A percentile compares a stretch with the other conserved stretches of the same genome.
Conservation (phyloP, 2,113 vertebrate genomes). For the Pseudolaguvia tuberculata region DNA sequence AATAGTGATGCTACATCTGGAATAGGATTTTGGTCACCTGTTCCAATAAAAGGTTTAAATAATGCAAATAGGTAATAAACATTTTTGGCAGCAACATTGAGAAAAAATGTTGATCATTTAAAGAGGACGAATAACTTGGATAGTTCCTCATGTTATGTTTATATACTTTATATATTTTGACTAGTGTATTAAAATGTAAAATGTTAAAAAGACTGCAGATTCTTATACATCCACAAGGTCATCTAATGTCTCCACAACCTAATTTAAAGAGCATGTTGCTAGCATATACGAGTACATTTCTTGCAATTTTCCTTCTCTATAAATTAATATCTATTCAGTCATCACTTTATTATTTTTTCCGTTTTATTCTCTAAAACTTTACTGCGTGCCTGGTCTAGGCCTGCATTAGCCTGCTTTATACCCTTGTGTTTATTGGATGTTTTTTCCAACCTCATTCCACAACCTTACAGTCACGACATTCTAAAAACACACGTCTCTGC, state of each 20-base stretch:
- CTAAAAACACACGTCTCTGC: conserved; percentile 56
- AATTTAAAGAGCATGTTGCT: background rate
- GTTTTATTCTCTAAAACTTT: conserved; percentile 2
- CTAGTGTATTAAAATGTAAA: background rate
- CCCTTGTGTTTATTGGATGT: background rate
- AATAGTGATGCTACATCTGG: too few relatives aligned
- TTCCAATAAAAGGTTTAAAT: too few relatives aligned
- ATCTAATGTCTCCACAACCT: background rate
- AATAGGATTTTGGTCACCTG: too few relatives aligned
- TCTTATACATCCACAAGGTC: background rate
- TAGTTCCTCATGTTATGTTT: background rate
- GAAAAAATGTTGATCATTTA: background rate
- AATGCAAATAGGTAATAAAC: too few relatives aligned
- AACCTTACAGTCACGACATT: conserved; percentile 57
- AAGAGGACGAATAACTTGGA: background rate
- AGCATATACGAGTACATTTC: background rate
- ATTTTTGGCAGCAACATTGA: too few relatives aligned
- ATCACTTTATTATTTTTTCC: conserved; percentile 3
- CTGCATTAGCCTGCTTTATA: conserved; percentile 29
- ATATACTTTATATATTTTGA: background rate
- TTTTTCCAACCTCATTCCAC: conserved; percentile 52
- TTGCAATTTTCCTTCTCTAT: background rate
- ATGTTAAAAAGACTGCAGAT: too few relatives aligned
- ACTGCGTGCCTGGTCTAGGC: conserved; percentile 8
- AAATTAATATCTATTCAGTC: conserved; percentile 5